Conservation (phyloP, 2,888 invertebrate genomes). For the Lucinisca nassula region DNA sequence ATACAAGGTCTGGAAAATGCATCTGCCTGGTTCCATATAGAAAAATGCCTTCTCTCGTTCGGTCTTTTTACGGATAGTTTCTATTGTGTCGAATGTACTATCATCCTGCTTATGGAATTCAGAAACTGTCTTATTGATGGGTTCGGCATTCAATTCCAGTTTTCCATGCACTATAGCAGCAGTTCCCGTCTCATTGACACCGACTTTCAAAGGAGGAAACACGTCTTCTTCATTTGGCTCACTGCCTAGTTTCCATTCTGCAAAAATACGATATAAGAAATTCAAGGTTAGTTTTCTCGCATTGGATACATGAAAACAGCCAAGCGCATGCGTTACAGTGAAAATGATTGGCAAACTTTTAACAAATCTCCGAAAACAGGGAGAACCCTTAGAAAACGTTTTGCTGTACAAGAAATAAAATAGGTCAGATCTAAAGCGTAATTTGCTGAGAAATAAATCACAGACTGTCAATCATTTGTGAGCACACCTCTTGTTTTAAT, state of each 20-base stretch:
- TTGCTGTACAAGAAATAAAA: no score
- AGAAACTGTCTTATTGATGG: conserved; percentile 44
- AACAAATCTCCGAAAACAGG: no score
- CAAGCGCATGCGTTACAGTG: no score
- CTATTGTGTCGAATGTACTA: conserved; percentile 27
- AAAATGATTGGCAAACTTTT: no score
- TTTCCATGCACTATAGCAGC: conserved; percentile 61
- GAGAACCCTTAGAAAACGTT: no score
- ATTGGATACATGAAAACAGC: no score
- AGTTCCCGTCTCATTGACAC: conserved; percentile 34
- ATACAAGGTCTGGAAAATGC: conserved; percentile 53
- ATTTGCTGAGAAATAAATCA: no score
- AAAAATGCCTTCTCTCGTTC: conserved; percentile 35
- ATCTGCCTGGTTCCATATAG: conserved; percentile 68
- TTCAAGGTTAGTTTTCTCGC: no score
- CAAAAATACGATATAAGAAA: background rate
- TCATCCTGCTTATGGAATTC: conserved; percentile 39
- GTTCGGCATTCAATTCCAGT: conserved; percentile 38
- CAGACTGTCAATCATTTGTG: no score
- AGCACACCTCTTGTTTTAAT: no score
- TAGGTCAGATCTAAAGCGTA: no score
- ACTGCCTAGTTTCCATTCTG: conserved; percentile 70
- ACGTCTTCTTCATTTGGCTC: conserved; percentile 41
- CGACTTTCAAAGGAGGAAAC: conserved; percentile 63
- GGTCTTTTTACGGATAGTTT: background rate